Conservation (phyloP, 2,888 invertebrate species). For the Arctia plantaginis region DNA sequence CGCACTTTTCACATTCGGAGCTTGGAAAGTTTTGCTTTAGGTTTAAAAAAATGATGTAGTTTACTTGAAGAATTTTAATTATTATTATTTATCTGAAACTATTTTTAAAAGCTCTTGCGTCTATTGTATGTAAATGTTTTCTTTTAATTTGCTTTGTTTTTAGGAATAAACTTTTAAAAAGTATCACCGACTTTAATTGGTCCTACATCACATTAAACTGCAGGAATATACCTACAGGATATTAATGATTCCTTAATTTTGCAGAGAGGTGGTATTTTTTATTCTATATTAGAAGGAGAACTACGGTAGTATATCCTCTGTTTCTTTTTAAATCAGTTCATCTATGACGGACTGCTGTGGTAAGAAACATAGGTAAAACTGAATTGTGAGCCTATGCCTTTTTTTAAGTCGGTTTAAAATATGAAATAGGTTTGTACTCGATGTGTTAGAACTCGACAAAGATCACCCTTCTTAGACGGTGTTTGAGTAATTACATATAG, state of each 20-base stretch:
- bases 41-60: background rate
- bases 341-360: too few species aligned
- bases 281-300: background rate
- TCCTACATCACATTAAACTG: background rate
- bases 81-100: background rate
- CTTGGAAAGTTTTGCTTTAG: background rate
- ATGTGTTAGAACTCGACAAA: background rate
- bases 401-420: too few species aligned
- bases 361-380: too few species aligned
- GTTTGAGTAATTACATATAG: too few species aligned
- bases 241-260: background rate
- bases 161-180: background rate
- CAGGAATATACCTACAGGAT: too few species aligned
- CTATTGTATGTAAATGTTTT: background rate
- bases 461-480: background rate
- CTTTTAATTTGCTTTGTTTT: background rate
- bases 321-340: too few species aligned
- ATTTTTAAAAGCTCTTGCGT: background rate
- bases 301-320: too few species aligned
- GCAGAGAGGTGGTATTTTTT: background rate
- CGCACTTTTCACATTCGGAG: slow-evolving; percentile 21
- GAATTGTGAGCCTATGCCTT: too few species aligned
- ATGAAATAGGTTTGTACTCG: background rate
- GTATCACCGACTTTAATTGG: background rate
- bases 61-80: background rate